These are phyloP conservation scores for Pentamera pediparva DNA, from an alignment of 53 echinoderm and acorn worm species.

Conservation along the genomic window DNA sequence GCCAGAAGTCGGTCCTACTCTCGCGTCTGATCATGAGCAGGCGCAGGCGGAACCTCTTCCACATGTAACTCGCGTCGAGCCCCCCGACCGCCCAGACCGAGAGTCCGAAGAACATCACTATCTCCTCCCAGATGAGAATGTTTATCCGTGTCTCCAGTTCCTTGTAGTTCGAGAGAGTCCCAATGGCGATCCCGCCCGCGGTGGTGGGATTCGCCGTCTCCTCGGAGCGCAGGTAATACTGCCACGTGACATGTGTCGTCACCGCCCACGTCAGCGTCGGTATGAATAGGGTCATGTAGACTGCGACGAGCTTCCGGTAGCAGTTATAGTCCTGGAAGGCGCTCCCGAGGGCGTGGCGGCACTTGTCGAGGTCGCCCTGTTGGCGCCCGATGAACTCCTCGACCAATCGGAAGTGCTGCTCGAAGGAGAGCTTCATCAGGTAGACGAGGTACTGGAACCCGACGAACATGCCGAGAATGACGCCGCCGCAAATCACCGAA, in stretches of 20 bases:
- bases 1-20: neutral
- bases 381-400: neutral
- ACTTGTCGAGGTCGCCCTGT: slow-evolving; percentile 14
- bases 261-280: slow-evolving; percentile 7
- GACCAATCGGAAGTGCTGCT: slow-evolving; percentile 7
- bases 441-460: slow-evolving; percentile 7
- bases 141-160: neutral
- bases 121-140: slow-evolving; percentile 19
- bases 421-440: slow-evolving; percentile 10
- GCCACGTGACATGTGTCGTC: slow-evolving; percentile 14
- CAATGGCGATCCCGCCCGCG: neutral
- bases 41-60: slow-evolving; percentile 4
- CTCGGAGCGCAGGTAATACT: neutral
- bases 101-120: neutral
- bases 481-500: slow-evolving; percentile 14
- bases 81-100: slow-evolving; percentile 5
- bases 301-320: slow-evolving; percentile 5
- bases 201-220: neutral
- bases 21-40: neutral
- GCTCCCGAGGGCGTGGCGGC: slow-evolving; percentile 11
- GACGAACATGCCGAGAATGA: slow-evolving; percentile 2
- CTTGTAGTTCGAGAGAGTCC: too few relatives aligned
- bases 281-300: slow-evolving; percentile 15
- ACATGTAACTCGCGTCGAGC: slow-evolving; percentile 2
- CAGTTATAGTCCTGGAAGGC: slow-evolving; percentile 14